Conservation (phyloP, 2,113 vertebrate genomes). For the Cochlearius cochlearius region DNA sequence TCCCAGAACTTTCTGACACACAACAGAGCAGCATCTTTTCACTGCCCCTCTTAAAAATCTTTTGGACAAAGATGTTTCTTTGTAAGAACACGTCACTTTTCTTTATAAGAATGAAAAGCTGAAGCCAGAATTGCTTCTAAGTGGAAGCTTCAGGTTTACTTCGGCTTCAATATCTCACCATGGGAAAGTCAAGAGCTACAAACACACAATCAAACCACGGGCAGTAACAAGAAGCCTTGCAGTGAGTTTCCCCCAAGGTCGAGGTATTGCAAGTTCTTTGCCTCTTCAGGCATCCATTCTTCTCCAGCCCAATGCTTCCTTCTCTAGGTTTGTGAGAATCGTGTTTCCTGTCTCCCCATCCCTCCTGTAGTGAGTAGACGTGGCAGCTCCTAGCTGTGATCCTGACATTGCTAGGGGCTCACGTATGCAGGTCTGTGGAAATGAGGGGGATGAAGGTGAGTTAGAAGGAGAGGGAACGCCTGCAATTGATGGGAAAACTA, state of each 20-base stretch:
- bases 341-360: neutral
- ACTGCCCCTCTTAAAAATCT: neutral
- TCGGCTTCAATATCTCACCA: neutral
- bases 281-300: neutral
- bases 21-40: neutral
- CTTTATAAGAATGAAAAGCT: neutral
- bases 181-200: neutral
- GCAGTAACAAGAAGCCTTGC: neutral
- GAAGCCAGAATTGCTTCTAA: neutral
- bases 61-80: neutral
- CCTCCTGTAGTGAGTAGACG: neutral
- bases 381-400: neutral
- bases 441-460: neutral
- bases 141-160: neutral
- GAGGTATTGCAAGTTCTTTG: neutral
- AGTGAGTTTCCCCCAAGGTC: neutral
- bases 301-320: neutral
- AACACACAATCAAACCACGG: neutral
- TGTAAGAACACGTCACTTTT: neutral
- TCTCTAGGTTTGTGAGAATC: neutral
- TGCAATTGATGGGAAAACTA: neutral
- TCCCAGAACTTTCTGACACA: neutral
- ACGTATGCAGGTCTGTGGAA: neutral
- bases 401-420: neutral
- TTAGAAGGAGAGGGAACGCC: neutral